Conservation (phyloP, 2,113 vertebrate genomes). For the Sylvietta virens region DNA sequence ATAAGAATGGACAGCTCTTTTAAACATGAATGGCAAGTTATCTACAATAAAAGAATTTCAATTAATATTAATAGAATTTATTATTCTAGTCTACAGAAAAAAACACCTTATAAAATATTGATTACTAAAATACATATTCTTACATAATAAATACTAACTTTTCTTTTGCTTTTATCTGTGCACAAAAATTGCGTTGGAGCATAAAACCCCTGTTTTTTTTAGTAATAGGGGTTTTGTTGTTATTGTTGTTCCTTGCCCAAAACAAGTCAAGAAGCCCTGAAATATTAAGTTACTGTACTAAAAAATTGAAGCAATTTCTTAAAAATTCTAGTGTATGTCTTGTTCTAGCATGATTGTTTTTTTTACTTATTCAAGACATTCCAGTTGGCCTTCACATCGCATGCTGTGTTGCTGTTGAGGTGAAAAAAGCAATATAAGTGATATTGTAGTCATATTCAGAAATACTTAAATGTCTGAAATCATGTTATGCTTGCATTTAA, state of each 20-base stretch:
- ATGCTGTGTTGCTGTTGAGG: neutral
- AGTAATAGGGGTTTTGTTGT: accelerated
- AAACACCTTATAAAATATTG: neutral
- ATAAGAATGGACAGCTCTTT: neutral
- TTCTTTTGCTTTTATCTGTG: neutral
- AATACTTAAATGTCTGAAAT: neutral
- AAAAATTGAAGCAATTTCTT: neutral
- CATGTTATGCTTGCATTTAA: neutral
- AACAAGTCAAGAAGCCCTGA: neutral
- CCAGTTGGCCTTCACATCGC: neutral
- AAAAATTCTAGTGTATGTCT: neutral
- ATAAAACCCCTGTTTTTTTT: neutral
- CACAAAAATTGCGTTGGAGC: neutral
- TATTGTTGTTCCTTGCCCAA: neutral
- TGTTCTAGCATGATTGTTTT: neutral
- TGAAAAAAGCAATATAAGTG: neutral
- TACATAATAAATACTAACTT: neutral
- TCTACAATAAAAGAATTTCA: neutral
- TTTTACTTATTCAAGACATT: neutral
- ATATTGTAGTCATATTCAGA: neutral
- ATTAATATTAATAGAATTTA: neutral
- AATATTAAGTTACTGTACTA: neutral
- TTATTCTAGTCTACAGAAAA: neutral
- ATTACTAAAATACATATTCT: neutral
- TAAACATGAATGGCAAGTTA: neutral